Base-by-base conservation (phyloP, 2,888 invertebrate species). In the Lottia gigantea region DNA sequence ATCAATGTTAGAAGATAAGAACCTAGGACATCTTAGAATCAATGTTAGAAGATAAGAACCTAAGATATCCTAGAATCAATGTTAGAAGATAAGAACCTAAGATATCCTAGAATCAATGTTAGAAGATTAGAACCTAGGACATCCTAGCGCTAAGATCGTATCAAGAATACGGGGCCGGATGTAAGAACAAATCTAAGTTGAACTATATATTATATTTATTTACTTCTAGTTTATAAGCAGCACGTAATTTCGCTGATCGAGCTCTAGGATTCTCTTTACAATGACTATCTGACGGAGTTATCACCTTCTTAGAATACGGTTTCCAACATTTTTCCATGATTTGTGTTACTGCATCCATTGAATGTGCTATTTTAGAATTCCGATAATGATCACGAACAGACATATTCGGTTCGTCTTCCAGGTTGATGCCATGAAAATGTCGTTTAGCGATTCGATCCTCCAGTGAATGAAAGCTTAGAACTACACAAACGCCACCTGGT, bases 361-460 rank as follows among this genome's bases (percentile, higher is more conserved):
- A 91, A 78, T 93, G 91, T 19, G 91, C 90, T 67, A 92, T 87
- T 64, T 91, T 90, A 68, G 92, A 92, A 85, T 92, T 93, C 16
- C 91, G 90, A 83, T 93, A 95, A 26, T 80, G 75, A 16, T 80
- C 77, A 7, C 74, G 67, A 4, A 82, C 23, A 2, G 77, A 76
- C 74, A 80, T 74, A 70, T 77, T 82, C 1, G 74, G 71, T 25
- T 75, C 64, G 8, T 75, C 75, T 46, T 87, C 82, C 74, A 87
- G 74, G 67, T 86, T 83, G 46, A 87, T 84, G 14, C 82, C 85
- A 70, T 86, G 84, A 26, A 98, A 91, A 88, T 97, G 96, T 14
- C 96, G 91, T 87, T 98, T 98, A 0, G 97, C 94, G 76, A 98
- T 94, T 0, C 94, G 94, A 87, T 98, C 98, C 90, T 98, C 97